Conservation (phyloP, 2,113 vertebrate genomes). For the Python bivittatus region DNA sequence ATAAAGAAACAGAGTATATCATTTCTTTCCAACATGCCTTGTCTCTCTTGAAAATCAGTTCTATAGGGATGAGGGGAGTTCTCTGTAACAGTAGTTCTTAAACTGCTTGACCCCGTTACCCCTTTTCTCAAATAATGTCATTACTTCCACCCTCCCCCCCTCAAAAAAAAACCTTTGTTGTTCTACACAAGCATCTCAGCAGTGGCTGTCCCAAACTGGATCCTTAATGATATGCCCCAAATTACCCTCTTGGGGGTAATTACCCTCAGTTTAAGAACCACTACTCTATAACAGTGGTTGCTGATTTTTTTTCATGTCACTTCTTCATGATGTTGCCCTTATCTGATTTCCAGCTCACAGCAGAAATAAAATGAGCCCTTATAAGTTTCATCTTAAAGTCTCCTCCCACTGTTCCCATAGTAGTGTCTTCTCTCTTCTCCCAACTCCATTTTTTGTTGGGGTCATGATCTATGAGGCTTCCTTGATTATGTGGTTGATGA, state of each 20-base stretch:
- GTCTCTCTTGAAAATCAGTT: background rate
- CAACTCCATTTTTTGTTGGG: background rate
- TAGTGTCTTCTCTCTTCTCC: background rate
- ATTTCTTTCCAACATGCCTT: background rate
- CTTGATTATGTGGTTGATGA: background rate
- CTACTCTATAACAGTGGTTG: background rate
- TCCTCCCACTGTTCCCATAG: background rate
- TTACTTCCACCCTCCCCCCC: no score
- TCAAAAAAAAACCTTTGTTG: background rate
- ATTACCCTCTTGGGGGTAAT: background rate
- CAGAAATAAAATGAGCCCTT: background rate
- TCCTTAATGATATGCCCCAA: background rate
- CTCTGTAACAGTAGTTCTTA: background rate
- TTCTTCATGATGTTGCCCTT: background rate
- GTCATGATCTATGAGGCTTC: background rate
- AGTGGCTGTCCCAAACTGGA: background rate
- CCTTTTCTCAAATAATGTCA: background rate
- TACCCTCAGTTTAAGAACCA: background rate
- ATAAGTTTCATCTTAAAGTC: background rate
- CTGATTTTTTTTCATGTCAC: background rate
- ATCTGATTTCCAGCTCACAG: background rate
- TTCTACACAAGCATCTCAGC: background rate
- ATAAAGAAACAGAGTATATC: background rate
- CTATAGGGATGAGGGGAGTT: background rate
- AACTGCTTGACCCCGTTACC: background rate